Evolutionary conservation across 2,888 invertebrate species (phyloP).

Genomic region (Lobophora halterata): DNA sequence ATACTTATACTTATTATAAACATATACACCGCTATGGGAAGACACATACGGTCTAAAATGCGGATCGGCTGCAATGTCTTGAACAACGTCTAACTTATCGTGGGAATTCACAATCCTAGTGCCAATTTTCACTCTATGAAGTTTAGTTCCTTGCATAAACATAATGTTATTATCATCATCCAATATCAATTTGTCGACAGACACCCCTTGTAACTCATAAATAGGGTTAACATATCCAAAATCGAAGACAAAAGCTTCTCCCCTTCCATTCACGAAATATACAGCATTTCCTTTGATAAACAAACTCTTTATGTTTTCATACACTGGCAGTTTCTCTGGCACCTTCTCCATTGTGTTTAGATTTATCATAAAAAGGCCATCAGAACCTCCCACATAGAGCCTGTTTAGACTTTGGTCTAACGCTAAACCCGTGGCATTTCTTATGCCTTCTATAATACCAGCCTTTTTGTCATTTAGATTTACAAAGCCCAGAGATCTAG

Average conservation of each 20-base stretch:
- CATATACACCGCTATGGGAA: conserved; percentile 53
- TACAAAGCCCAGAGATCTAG: conserved; percentile 49
- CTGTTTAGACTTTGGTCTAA: conserved; percentile 55
- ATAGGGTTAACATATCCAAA: conserved; percentile 47
- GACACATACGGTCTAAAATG: conserved; percentile 50
- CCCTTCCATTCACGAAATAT: conserved; percentile 52
- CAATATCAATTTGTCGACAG: conserved; percentile 52
- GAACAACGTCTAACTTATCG: conserved; percentile 47
- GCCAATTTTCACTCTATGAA: conserved; percentile 57
- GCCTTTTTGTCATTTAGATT: conserved; percentile 45
- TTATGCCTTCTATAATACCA: conserved; percentile 53
- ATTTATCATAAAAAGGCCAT: conserved; percentile 60
- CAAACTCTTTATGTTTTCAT: conserved; percentile 53
- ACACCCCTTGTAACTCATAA: conserved; percentile 46
- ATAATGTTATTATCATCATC: conserved; percentile 65
- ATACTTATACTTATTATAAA: conserved; percentile 67
- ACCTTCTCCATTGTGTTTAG: conserved; percentile 46
- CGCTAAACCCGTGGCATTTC: conserved; percentile 62
- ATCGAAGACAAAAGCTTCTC: conserved; percentile 56
- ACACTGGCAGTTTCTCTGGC: conserved; percentile 53
- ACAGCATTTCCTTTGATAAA: conserved; percentile 53
- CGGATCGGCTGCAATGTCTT: conserved; percentile 49
- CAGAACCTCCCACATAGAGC: conserved; percentile 58
- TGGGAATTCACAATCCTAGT: conserved; percentile 56
- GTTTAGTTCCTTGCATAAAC: conserved; percentile 46